These are phyloP conservation scores for Gallinago stenura DNA, from an alignment of 2,797 vertebrate genomes.

Conservation along the genomic window DNA sequence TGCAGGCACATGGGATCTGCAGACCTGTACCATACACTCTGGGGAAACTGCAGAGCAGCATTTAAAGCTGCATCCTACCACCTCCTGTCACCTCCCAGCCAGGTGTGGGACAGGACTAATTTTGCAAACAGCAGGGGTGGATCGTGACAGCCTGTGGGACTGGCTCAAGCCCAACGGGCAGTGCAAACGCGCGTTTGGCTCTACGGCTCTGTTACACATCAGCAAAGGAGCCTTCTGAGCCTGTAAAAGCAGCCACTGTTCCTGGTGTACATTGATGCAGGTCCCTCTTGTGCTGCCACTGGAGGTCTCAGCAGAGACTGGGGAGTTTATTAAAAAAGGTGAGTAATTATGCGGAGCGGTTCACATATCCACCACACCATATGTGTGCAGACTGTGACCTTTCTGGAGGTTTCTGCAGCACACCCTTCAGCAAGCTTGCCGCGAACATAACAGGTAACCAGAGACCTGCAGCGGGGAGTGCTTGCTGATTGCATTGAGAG, in stretches of 20 bases:
- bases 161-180: background rate
- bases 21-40: background rate
- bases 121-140: slow-evolving; percentile 14
- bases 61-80: background rate
- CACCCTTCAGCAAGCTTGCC: background rate
- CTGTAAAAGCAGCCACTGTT: slow-evolving; percentile 7
- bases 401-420: slow-evolving; percentile 29
- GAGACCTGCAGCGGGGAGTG: background rate
- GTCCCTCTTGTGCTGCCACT: slow-evolving; percentile 1
- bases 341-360: slow-evolving; percentile 56
- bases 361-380: background rate
- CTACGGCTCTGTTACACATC: background rate
- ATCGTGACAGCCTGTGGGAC: background rate
- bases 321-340: slow-evolving; percentile 60
- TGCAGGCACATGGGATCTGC: fast-evolving
- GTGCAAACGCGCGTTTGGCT: background rate
- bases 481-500: background rate
- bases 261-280: background rate
- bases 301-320: slow-evolving; percentile 3
- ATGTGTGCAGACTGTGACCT: slow-evolving; percentile 18
- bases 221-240: background rate
- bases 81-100: background rate
- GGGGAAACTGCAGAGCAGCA: background rate
- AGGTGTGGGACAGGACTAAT: slow-evolving; percentile 19
- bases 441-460: background rate